Evolutionary conservation across 92 coral and sea anemone genomes (phyloP).

Genomic region (Epizoanthus illoricatus): DNA sequence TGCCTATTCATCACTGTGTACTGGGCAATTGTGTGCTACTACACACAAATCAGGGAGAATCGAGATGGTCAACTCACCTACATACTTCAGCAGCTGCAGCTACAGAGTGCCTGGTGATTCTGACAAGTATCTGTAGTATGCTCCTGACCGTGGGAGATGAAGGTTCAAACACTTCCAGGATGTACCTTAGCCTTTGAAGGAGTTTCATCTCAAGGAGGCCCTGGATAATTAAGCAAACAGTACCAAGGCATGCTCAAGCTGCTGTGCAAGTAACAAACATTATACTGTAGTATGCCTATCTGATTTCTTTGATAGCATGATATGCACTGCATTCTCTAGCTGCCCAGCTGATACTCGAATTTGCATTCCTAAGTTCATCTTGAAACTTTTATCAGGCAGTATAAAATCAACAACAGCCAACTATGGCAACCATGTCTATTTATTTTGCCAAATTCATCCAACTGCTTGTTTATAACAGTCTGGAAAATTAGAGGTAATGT

Average conservation of each 20-base stretch:
- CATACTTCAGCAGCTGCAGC: constrained; percentile 76
- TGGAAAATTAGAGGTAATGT: too few species aligned
- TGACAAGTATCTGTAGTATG: constrained; percentile 65
- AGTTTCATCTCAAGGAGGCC: constrained; percentile 88
- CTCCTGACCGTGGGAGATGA: constrained; percentile 68
- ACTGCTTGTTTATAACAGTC: too few species aligned
- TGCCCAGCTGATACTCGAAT: too few species aligned
- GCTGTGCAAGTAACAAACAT: neutral
- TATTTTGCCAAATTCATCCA: too few species aligned
- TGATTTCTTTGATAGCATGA: neutral
- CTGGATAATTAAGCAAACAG: constrained; percentile 36
- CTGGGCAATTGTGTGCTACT: neutral
- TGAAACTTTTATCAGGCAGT: too few species aligned
- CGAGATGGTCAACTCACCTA: neutral
- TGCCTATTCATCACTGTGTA: neutral
- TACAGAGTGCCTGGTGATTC: constrained; percentile 86
- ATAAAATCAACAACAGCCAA: too few species aligned
- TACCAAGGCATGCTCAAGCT: neutral
- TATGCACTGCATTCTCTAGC: neutral
- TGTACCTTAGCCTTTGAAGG: constrained; percentile 87
- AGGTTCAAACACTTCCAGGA: constrained; percentile 90
- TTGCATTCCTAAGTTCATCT: too few species aligned
- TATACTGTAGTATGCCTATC: neutral
- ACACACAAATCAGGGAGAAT: neutral
- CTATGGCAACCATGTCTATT: too few species aligned